Evolutionary conservation across 2,797 vertebrate genomes (phyloP), one percentile per base, ranked within the genome.

Genomic region (Manis pentadactyla): DNA sequence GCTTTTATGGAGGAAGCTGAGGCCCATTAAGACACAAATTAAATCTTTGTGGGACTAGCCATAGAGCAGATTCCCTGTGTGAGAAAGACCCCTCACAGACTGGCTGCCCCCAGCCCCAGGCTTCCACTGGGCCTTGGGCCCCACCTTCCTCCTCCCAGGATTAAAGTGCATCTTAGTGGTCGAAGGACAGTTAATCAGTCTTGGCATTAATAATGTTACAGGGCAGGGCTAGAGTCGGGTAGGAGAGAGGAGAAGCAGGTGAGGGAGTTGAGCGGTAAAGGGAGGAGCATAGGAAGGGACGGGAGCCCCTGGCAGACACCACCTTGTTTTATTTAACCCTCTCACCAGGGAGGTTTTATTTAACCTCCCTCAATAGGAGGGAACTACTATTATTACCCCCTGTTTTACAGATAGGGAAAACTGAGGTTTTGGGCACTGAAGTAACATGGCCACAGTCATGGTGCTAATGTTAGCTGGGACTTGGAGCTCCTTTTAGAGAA

Each of bases 11-110:
- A 97, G 89, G 89, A 97, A 93, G 86, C 88, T 73, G 91, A 95
- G 68, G 77, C 87, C 97, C 94, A 97, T 97, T 97, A 98, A 98
- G 95, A 97, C 85, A 97, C 93, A 97, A 97, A 98, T 97, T 97
- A 98, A 96, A 97, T 96, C 97, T 97, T 96, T 93, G 94, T 95
- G 84, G 93, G 74, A 96, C 81, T n/a, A 96, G 91, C 79, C 89
- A 29, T 90, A 97, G 94, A 92, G 93, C 49, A 39, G 84, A 51
- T 81, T 86, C 95, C 90, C 93, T 75, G 96, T 82, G 94, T 95
- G 96, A 93, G 66, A 61, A 95, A 27, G 66, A 79, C 93, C 91
- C 66, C 93, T 97, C 77, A 39, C 85, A 7, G 31, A 82, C 57
- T 11, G 0, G 42, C 97, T 42, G 53, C 74, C 90, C 61, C 81